These are phyloP conservation scores for Gambusia holbrooki DNA, from an alignment of 2,113 vertebrate genomes.

Conservation along the genomic window DNA sequence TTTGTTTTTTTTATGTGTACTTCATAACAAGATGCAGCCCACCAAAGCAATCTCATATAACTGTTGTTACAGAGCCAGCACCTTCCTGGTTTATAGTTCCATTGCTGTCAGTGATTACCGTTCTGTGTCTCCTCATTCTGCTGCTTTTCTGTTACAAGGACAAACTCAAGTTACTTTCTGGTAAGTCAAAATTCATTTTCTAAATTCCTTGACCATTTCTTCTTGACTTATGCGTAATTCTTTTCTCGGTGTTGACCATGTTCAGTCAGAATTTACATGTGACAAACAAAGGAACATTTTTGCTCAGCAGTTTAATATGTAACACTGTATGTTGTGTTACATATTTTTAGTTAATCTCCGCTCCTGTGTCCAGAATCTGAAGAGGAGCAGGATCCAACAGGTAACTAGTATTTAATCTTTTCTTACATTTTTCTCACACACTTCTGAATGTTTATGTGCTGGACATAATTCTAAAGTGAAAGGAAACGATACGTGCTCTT, in stretches of 20 bases:
- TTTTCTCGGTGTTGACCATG: not conserved
- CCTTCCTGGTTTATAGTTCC: slow-evolving; percentile 78
- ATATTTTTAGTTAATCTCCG: slow-evolving; percentile 77
- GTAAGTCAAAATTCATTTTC: slow-evolving; percentile 26
- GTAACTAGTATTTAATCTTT: slow-evolving; percentile 53
- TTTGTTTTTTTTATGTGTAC: not conserved
- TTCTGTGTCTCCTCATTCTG: slow-evolving; percentile 78
- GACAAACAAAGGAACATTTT: not conserved
- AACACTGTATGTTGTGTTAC: slow-evolving; percentile 6
- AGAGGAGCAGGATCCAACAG: slow-evolving; percentile 82
- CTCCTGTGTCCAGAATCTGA: slow-evolving; percentile 81
- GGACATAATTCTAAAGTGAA: not conserved
- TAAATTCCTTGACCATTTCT: not conserved
- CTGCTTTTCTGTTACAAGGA: slow-evolving; percentile 83
- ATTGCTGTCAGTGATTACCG: slow-evolving; percentile 75
- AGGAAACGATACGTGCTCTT: too few relatives aligned
- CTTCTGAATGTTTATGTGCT: not conserved
- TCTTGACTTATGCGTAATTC: too few relatives aligned
- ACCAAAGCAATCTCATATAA: slow-evolving; percentile 12
- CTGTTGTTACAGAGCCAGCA: slow-evolving; percentile 51
- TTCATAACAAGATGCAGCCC: not conserved
- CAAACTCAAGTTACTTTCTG: slow-evolving; percentile 77
- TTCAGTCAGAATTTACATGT: not conserved
- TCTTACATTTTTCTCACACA: not conserved
- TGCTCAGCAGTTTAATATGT: not conserved